Evolutionary conservation across 2,113 vertebrate species (phyloP), one percentile per base, ranked within the genome.

Genomic region (Gobiocypris rarus): DNA sequence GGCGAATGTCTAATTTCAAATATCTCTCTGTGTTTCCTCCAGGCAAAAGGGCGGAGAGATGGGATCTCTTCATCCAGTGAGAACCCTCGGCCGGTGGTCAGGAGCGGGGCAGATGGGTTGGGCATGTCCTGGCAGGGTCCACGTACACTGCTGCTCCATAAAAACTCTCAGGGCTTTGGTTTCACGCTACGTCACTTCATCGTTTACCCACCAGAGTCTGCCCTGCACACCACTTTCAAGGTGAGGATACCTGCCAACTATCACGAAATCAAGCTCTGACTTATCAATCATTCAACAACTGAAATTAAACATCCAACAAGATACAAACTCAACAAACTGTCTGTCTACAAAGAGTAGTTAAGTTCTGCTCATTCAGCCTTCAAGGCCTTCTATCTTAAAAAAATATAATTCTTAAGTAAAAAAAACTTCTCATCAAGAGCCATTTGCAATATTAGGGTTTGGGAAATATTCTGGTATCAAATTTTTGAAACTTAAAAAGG

Each of bases 151-250:
- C 90, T 96, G 86, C 96, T 99, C 85, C 96, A 83, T 75, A 99
- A 99, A 89, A 97, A 94, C 90, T 90, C 91, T 3, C 96, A 97
- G 93, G 97, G 97, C 1, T 99, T 99, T 0, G 98, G 97, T 65
- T 99, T 99, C 94, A 99, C 97, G 5, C 91, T 99, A 5, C 97
- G 98, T 7, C 98, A 99, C 91, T 99, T 99, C 94, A 99, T 99
- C 14, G 97, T 99, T 73, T 99, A 99, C 93, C 98, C 98, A 0
- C 98, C 98, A 0, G 97, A 98, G 89, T 98, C 98, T 0, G 94
- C 96, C 0, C 92, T 98, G 89, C 96, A 96, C 90, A 92, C 93
- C 85, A 90, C 89, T 88, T 71, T 95, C 88, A 97, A 96, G 96
- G 97, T 99, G 93, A 86, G 63, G 56, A 70, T 45, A 2, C 45